phyloP scores from a whole-genome alignment of 1,140 invertebrate species.

The Megathymus violae region DNA sequence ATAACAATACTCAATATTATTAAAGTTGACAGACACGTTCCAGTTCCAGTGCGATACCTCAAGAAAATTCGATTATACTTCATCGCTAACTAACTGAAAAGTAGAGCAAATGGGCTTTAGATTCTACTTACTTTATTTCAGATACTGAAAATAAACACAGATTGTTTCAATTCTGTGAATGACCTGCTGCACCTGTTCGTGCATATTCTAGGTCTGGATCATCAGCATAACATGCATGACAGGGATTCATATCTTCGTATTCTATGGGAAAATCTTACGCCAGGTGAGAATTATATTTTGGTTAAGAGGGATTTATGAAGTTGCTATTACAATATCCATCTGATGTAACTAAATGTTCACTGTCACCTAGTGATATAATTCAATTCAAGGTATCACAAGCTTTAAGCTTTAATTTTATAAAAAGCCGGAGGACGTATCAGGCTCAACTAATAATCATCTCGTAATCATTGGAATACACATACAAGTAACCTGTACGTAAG shows the following conservation, averaged over 20 bases:
- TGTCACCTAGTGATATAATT: too few species aligned
- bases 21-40: too few species aligned
- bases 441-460: too few species aligned
- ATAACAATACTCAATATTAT: too few species aligned
- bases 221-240: constrained; percentile 75
- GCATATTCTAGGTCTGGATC: constrained; percentile 69
- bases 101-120: too few species aligned
- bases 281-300: constrained; percentile 42
- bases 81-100: too few species aligned
- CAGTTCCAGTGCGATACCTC: too few species aligned
- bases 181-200: constrained; percentile 71
- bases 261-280: constrained; percentile 63
- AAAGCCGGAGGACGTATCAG: too few species aligned
- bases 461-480: too few species aligned
- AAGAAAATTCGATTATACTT: too few species aligned
- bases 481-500: too few species aligned
- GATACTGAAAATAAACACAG: constrained; percentile 56
- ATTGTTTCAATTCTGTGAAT: constrained; percentile 75
- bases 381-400: too few species aligned
- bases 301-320: background rate
- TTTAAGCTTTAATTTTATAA: constrained; percentile 4
- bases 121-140: constrained; percentile 28
- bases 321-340: background rate
- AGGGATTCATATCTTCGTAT: constrained; percentile 67
- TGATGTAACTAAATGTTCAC: background rate